A percentile compares a stretch with the other conserved stretches of the same genome.
Evolutionary conservation across 2,888 invertebrate species (phyloP).

Genomic region (Tachina lurida): DNA sequence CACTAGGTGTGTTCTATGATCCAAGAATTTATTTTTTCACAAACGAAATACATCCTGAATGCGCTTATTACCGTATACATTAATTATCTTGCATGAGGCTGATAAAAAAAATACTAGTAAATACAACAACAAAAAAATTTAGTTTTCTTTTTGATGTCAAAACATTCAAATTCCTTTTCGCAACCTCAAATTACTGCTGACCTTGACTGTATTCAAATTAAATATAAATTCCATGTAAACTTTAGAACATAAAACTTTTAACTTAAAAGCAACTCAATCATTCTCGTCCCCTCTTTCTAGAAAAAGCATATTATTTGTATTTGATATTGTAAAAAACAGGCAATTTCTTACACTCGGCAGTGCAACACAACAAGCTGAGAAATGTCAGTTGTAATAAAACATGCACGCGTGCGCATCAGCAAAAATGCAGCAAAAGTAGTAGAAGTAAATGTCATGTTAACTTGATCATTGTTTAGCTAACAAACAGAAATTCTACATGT

Average conservation of each 20-base stretch:
- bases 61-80: no score
- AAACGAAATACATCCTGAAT: no score
- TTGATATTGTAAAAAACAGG: constrained; percentile 4
- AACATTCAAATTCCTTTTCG: constrained; percentile 26
- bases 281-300: neutral
- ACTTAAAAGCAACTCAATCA: constrained; percentile 30
- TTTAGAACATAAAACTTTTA: neutral
- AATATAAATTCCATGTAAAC: constrained; percentile 28
- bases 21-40: no score
- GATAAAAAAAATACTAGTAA: neutral
- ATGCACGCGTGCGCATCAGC: constrained; percentile 65
- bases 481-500: constrained; percentile 35
- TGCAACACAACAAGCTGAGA: constrained; percentile 4
- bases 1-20: no score
- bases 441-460: constrained; percentile 64
- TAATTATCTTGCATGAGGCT: no score
- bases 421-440: constrained; percentile 14
- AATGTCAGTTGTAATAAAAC: constrained; percentile 63
- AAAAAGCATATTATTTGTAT: neutral
- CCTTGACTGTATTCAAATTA: constrained; percentile 49
- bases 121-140: neutral
- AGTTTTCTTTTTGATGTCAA: constrained; percentile 20
- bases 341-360: constrained; percentile 37
- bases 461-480: constrained; percentile 58
- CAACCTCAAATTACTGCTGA: constrained; percentile 53